Evolutionary conservation across 2,113 vertebrate genomes (phyloP).

Genomic region (Ochotona curzoniae): DNA sequence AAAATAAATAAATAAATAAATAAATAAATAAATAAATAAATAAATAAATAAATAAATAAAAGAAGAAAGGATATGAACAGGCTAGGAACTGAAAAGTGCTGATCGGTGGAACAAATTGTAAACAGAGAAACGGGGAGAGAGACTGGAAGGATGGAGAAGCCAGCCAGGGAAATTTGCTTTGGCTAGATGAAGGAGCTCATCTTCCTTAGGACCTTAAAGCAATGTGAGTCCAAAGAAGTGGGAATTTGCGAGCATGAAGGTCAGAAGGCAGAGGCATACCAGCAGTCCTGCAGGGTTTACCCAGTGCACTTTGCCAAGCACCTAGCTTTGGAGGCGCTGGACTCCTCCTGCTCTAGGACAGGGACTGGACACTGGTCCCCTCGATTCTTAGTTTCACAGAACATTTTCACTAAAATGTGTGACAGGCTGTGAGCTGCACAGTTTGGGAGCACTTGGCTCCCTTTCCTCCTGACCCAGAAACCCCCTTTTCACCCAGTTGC

Average conservation of each 20-base stretch:
- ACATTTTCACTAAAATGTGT: neutral
- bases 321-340: neutral
- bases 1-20: neutral
- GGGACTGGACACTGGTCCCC: neutral
- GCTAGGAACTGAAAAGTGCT: neutral
- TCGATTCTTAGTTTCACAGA: neutral
- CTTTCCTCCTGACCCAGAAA: constrained; percentile 61
- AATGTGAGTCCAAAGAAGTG: neutral
- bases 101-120: fast-evolving
- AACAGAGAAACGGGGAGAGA: neutral
- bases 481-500: neutral
- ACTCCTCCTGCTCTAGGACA: neutral
- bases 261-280: neutral
- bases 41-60: no score
- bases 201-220: neutral
- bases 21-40: no score
- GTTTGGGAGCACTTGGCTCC: neutral
- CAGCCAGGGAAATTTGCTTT: neutral
- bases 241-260: neutral
- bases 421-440: neutral
- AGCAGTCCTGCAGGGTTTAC: neutral
- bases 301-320: neutral
- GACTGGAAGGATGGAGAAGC: no score
- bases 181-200: fast-evolving
- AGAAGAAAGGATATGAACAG: no score